These are phyloP conservation scores for Coilia nasus DNA, from an alignment of 2,797 vertebrate species.

Conservation along the genomic window DNA sequence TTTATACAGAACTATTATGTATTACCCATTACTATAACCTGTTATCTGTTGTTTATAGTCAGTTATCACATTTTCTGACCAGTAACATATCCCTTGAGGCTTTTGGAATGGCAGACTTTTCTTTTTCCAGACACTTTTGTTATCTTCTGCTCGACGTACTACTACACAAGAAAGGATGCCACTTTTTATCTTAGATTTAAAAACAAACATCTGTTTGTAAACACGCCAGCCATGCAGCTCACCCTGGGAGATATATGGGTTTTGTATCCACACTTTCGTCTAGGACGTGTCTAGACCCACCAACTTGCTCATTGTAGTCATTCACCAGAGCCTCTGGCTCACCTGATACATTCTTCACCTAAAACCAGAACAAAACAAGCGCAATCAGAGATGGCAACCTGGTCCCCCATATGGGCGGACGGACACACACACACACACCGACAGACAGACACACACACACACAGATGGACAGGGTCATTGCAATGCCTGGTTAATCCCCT, in stretches of 20 bases:
- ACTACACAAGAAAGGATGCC: background rate
- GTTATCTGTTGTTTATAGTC: no score
- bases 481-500: no score
- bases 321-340: constrained; percentile 69
- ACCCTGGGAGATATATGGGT: constrained; percentile 77
- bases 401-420: no score
- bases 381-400: no score
- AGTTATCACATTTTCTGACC: background rate
- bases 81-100: background rate
- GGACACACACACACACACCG: no score
- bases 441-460: no score
- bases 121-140: background rate
- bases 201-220: background rate
- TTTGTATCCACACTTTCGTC: constrained; percentile 67
- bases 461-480: no score
- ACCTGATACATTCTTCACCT: constrained; percentile 85
- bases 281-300: constrained; percentile 69
- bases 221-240: constrained; percentile 56
- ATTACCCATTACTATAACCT: no score
- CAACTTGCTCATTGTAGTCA: constrained; percentile 69
- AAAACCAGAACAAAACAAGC: background rate
- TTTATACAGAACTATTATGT: no score
- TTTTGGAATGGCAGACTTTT: background rate
- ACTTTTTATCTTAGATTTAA: background rate
- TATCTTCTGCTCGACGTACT: background rate